These are phyloP conservation scores for Sphinx pinastri DNA, from an alignment of 2,888 invertebrate genomes.

Conservation along the genomic window DNA sequence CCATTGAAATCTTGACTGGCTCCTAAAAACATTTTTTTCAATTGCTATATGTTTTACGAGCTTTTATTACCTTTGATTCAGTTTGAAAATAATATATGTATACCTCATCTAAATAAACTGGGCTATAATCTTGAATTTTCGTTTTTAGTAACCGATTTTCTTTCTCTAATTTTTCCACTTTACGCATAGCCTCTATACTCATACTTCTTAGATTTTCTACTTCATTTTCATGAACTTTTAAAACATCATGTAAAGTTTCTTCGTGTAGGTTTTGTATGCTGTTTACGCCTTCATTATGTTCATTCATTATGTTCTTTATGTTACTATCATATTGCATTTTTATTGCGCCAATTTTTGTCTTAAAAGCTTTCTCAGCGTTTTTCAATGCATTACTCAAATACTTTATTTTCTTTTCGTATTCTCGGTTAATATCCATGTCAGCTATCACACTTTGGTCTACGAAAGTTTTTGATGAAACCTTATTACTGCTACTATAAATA, in stretches of 20 bases:
- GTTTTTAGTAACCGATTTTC: constrained; percentile 63
- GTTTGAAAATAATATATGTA: constrained; percentile 11
- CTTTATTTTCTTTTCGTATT: constrained; percentile 64
- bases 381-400: constrained; percentile 60
- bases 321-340: constrained; percentile 82
- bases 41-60: too few relatives aligned
- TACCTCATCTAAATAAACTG: constrained; percentile 56
- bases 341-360: constrained; percentile 71
- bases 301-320: constrained; percentile 77
- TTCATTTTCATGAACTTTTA: constrained; percentile 79
- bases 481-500: constrained; percentile 26
- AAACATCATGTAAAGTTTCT: constrained; percentile 75
- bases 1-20: constrained; percentile 52
- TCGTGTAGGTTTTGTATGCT: constrained; percentile 82
- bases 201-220: constrained; percentile 74
- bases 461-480: constrained; percentile 30
- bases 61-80: neutral
- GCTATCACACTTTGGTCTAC: constrained; percentile 53
- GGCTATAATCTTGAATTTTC: constrained; percentile 46
- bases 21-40: constrained; percentile 46
- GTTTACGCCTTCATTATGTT: constrained; percentile 81
- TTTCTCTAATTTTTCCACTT: constrained; percentile 69
- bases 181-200: constrained; percentile 76
- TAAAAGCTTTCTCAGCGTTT: constrained; percentile 66
- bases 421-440: constrained; percentile 52